phyloP scores from a whole-genome alignment of 2,797 vertebrate species.

The Periparus ater region DNA sequence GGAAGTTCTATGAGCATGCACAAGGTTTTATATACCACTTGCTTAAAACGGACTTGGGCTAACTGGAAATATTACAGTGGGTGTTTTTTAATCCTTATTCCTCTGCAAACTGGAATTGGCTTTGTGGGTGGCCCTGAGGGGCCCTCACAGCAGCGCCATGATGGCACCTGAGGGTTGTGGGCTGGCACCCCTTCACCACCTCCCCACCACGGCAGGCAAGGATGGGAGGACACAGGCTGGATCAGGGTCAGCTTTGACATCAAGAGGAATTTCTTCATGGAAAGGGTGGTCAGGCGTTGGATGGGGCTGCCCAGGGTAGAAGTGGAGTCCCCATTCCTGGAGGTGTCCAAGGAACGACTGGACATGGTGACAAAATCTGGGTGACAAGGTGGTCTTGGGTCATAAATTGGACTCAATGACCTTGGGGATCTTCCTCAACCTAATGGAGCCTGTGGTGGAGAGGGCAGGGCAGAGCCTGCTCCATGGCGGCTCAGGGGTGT shows the following conservation, averaged over 20 bases:
- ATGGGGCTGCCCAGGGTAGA: neutral
- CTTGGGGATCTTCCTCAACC: neutral
- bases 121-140: neutral
- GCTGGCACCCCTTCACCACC: neutral
- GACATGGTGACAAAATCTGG: neutral
- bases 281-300: fast-evolving
- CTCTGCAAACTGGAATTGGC: neutral
- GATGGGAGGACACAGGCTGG: too few relatives aligned
- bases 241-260: fast-evolving
- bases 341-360: fast-evolving
- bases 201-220: fast-evolving
- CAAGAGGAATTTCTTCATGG: neutral
- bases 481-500: fast-evolving
- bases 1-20: too few relatives aligned
- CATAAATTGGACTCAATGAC: fast-evolving
- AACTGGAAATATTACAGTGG: neutral
- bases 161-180: fast-evolving
- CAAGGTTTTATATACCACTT: neutral
- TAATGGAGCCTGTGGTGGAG: neutral
- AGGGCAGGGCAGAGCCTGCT: neutral
- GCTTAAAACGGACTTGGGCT: neutral
- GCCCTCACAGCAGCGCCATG: fast-evolving
- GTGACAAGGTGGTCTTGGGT: neutral
- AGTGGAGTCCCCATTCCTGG: neutral
- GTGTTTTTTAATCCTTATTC: neutral